Conservation (phyloP, 53 echinoderm and acorn worm genomes). For the Crossaster papposus region DNA sequence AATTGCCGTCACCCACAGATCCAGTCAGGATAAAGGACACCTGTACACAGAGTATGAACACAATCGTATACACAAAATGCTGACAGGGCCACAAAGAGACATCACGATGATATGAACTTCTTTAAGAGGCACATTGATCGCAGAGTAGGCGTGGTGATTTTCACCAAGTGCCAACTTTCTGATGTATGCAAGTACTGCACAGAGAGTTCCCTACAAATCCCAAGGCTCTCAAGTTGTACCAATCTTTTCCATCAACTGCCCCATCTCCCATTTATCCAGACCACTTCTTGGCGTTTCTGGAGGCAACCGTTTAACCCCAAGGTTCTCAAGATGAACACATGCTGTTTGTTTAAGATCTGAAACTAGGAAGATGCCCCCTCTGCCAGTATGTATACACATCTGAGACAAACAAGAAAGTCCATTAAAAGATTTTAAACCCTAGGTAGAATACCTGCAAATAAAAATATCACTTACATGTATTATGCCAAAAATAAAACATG, state of each 20-base stretch:
- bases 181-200: background rate
- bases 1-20: background rate
- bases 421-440: too few relatives aligned
- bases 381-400: too few relatives aligned
- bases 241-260: background rate
- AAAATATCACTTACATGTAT: too few relatives aligned
- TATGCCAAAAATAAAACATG: too few relatives aligned
- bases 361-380: too few relatives aligned
- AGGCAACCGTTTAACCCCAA: too few relatives aligned
- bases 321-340: too few relatives aligned
- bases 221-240: background rate
- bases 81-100: conserved; percentile 17
- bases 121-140: background rate
- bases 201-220: background rate
- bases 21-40: background rate
- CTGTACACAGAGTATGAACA: background rate
- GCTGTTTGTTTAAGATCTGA: too few relatives aligned
- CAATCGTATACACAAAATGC: background rate
- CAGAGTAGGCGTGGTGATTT: background rate
- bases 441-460: too few relatives aligned
- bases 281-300: background rate
- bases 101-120: background rate
- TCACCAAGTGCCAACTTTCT: background rate
- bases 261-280: background rate
- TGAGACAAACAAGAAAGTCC: too few relatives aligned